Conservation (phyloP, 2,113 vertebrate genomes). For the Onychostruthus taczanowskii region DNA sequence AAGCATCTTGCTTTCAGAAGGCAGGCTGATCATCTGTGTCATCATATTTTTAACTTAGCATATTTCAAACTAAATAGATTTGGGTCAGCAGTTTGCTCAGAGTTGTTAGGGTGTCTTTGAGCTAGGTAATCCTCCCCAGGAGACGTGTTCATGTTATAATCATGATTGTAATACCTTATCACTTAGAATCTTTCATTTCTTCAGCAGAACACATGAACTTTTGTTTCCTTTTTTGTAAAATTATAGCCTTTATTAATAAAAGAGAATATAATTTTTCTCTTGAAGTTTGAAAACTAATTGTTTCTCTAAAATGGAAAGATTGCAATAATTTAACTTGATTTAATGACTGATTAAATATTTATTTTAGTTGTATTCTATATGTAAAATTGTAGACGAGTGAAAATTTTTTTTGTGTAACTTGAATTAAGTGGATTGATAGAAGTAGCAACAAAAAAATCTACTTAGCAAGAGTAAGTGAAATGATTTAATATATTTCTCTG, state of each 20-base stretch:
- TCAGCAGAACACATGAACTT: not conserved
- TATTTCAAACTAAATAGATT: not conserved
- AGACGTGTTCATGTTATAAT: not conserved
- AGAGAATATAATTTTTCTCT: not conserved
- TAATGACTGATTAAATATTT: not conserved
- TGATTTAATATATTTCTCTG: not conserved
- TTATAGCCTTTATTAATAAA: not conserved
- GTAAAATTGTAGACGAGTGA: not conserved
- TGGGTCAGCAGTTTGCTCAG: not conserved
- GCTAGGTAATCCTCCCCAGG: not conserved
- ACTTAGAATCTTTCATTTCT: not conserved
- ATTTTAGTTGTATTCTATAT: not conserved
- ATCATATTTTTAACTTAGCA: rapidly evolving
- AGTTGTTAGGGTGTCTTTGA: not conserved
- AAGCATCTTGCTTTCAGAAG: not conserved
- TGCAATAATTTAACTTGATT: not conserved
- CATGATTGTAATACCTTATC: not conserved
- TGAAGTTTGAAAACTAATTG: not conserved
- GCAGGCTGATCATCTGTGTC: not conserved
- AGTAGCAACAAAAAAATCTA: not conserved
- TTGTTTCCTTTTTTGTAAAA: not conserved
- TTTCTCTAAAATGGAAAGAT: not conserved
- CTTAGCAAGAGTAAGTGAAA: not conserved
- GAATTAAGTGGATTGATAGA: not conserved
- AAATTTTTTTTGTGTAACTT: not conserved